Percentiles rank a stretch among this genome's conserved stretches.
Conservation (phyloP, 2,888 invertebrate genomes). For the Chloroclysta siterata region DNA sequence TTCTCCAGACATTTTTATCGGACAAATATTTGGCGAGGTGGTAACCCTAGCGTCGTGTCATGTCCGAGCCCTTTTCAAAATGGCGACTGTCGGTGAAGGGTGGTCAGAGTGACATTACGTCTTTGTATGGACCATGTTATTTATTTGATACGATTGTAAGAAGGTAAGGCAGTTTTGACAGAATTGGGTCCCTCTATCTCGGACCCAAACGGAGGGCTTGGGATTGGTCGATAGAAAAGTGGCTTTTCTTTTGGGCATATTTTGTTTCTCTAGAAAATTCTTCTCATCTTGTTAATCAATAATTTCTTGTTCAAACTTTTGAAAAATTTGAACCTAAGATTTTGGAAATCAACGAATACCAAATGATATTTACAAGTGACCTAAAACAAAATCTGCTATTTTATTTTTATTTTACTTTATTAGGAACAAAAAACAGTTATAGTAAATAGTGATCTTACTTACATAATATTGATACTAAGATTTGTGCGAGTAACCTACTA, state of each 20-base stretch:
- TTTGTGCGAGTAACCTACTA: too few species aligned
- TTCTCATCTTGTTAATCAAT: not conserved
- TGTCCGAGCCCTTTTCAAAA: constrained; percentile 82
- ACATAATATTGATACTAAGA: too few species aligned
- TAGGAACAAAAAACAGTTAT: too few species aligned
- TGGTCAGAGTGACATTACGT: constrained; percentile 70
- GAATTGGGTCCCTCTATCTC: constrained; percentile 33
- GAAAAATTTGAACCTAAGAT: too few species aligned
- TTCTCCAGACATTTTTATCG: constrained; percentile 56
- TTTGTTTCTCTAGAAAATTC: not conserved
- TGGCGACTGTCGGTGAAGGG: constrained; percentile 66
- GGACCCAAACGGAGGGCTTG: constrained; percentile 11
- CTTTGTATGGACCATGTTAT: constrained; percentile 69
- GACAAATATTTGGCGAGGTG: constrained; percentile 67
- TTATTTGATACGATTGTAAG: constrained; percentile 67
- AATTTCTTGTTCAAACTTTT: too few species aligned
- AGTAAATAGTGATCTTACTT: too few species aligned
- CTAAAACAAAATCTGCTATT: too few species aligned
- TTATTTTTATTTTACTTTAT: too few species aligned
- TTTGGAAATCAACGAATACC: too few species aligned
- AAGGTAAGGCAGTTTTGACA: constrained; percentile 42
- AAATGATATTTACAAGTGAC: too few species aligned
- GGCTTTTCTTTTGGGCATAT: constrained; percentile 12
- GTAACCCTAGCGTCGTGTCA: constrained; percentile 68
- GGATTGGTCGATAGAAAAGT: constrained; percentile 13